Conservation (phyloP, 2,888 invertebrate genomes). For the Antheraea assamensis region DNA sequence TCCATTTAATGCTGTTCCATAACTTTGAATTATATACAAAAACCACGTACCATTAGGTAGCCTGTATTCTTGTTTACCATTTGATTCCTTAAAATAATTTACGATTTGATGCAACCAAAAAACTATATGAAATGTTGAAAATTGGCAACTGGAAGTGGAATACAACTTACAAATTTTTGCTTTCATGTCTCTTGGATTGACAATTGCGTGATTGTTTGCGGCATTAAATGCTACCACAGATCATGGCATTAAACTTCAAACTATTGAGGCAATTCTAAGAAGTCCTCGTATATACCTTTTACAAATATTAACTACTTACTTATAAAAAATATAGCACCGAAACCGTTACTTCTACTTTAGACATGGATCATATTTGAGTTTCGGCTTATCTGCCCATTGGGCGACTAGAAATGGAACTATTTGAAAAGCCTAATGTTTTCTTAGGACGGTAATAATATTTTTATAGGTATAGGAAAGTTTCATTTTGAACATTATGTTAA, state of each 20-base stretch:
- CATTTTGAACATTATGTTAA: slow-evolving; percentile 21
- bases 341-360: background rate
- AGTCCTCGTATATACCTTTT: background rate
- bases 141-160: background rate
- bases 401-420: slow-evolving; percentile 31
- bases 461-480: slow-evolving; percentile 15
- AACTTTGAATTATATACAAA: too few species aligned
- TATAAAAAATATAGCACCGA: background rate
- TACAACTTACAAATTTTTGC: background rate
- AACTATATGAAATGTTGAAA: background rate
- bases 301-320: background rate
- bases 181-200: background rate
- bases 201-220: too few species aligned
- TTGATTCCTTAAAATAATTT: too few species aligned
- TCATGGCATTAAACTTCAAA: background rate
- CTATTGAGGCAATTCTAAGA: background rate
- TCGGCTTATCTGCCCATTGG: slow-evolving; percentile 17
- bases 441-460: slow-evolving; percentile 39
- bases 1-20: too few species aligned
- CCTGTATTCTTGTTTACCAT: too few species aligned
- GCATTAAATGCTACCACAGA: too few species aligned
- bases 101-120: background rate
- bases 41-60: too few species aligned
- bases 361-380: slow-evolving; percentile 14
- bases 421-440: slow-evolving; percentile 45